Evolutionary conservation across 2,797 vertebrate genomes (phyloP), one percentile per base, ranked within the genome.

Genomic region (Tapirus indicus): DNA sequence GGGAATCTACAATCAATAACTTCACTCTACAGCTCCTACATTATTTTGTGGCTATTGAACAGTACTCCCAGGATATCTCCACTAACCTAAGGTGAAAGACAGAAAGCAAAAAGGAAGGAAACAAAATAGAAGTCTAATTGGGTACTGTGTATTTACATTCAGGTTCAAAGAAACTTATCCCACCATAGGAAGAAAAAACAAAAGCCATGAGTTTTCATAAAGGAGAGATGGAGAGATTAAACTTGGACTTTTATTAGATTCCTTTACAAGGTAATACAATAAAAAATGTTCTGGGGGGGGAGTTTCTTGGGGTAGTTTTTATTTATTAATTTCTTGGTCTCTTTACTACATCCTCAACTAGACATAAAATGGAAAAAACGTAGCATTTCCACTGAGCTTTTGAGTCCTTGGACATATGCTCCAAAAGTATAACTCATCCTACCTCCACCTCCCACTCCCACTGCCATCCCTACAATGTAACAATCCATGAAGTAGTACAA

Each of bases 351-450:
- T 83, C 94, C 96, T 98, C 95, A 98, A 97, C 95, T 94, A 98
- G 98, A 98, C 97, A 98, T 98, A 98, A 98, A 98, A 98, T 98
- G 98, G 98, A 38, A 98, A 99, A 98, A 97, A 98, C 95, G 97
- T 98, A 98, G 72, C 96, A 96, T 98, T 98, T 98, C 98, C 98
- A 98, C 97, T 96, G 95, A 98, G 97, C 77, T 94, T 95, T 94
- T 98, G 98, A 98, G 97, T 97, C 97, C 95, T 98, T 98, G 98
- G 98, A 98, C 97, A 98, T 98, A 98, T 98, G 97, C 97, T 98
- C 98, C 98, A 98, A 99, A 93, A 98, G 98, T 96, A 97, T 99
- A 99, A 98, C 98, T 98, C 98, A 99, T 98, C 98, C 97, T 82
- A 72, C 27, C 35, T 83, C 62, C 85, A 78, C 54, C 54, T 60